Evolutionary conservation across 2,797 vertebrate species (phyloP).

Genomic region (Mycteria americana): DNA sequence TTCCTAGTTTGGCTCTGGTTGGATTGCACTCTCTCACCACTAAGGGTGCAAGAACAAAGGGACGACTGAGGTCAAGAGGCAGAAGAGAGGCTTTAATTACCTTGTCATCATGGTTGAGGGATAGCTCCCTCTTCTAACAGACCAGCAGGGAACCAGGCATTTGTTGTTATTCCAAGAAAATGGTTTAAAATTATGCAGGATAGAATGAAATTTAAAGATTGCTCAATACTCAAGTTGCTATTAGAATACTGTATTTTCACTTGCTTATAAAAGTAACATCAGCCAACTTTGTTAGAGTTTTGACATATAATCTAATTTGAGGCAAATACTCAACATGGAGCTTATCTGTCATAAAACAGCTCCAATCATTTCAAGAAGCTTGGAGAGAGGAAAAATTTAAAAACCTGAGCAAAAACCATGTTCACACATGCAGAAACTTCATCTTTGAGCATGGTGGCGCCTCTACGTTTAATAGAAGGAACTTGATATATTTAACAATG

Average conservation of each 20-base stretch:
- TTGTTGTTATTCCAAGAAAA: not conserved
- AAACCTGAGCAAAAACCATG: not conserved
- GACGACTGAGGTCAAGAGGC: not conserved
- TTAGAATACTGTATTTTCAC: not conserved
- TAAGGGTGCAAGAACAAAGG: not conserved
- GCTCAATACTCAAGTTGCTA: not conserved
- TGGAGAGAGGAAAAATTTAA: not conserved
- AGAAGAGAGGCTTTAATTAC: not conserved
- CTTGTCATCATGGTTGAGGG: not conserved
- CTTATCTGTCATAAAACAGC: not conserved
- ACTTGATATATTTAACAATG: not conserved
- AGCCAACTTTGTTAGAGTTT: not conserved
- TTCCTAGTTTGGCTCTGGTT: not conserved
- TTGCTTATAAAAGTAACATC: not conserved
- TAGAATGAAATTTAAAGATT: not conserved
- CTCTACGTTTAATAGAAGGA: not conserved
- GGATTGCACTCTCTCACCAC: not conserved
- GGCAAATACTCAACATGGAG: not conserved
- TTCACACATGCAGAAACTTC: not conserved
- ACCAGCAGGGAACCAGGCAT: not conserved
- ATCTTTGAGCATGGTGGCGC: not conserved
- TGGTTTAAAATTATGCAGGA: not conserved
- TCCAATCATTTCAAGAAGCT: not conserved
- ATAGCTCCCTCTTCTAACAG: not conserved
- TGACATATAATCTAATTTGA: not conserved